Conservation (phyloP, 1,140 invertebrate species). For the Scaptomyza montana region DNA sequence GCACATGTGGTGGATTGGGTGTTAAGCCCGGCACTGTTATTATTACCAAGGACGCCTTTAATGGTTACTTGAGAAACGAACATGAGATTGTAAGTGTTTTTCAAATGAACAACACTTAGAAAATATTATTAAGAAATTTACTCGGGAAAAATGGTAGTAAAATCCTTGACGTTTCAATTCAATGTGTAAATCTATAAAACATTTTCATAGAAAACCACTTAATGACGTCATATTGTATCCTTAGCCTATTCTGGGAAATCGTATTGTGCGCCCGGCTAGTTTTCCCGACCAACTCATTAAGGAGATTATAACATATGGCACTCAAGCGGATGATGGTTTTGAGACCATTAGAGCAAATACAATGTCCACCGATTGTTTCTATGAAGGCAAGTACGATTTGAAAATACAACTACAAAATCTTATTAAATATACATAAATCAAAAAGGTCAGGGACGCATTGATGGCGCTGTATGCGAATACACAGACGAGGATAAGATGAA, state of each 20-base stretch:
- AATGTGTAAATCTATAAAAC: too few species aligned
- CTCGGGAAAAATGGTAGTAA: too few species aligned
- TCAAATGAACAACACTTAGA: too few species aligned
- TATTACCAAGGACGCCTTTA: constrained; percentile 93
- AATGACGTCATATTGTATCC: background rate
- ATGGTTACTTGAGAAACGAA: constrained; percentile 89
- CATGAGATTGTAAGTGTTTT: constrained; percentile 86
- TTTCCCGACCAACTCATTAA: constrained; percentile 91
- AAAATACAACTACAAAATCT: background rate
- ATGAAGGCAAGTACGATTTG: constrained; percentile 89
- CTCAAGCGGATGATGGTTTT: constrained; percentile 88
- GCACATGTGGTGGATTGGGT: constrained; percentile 96
- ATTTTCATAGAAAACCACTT: too few species aligned
- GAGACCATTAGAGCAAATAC: constrained; percentile 92
- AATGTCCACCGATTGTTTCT: constrained; percentile 97
- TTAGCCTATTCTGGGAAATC: constrained; percentile 94
- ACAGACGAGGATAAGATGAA: constrained; percentile 92
- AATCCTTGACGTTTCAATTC: too few species aligned
- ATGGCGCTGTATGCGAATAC: constrained; percentile 96
- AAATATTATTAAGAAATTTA: too few species aligned
- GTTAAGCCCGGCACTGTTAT: constrained; percentile 94
- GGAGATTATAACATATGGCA: constrained; percentile 89
- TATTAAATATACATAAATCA: background rate
- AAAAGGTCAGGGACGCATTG: constrained; percentile 90
- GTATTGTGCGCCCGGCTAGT: constrained; percentile 90